Evolutionary conservation across 1,140 invertebrate genomes (phyloP).

Genomic region (Stegodyphus dumicola): DNA sequence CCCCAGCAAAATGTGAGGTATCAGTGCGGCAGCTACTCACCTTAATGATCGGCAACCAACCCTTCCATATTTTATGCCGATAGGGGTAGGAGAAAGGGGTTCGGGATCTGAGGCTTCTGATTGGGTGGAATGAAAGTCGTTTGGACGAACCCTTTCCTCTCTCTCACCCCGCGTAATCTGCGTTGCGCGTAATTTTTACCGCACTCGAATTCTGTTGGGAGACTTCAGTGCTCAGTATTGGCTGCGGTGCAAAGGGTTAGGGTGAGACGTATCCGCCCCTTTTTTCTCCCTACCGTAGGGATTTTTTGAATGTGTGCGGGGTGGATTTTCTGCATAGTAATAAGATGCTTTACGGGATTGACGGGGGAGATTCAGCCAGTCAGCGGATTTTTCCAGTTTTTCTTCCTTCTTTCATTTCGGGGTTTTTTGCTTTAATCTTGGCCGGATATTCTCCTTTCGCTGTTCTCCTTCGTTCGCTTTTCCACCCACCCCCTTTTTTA

Average conservation of each 20-base stretch:
- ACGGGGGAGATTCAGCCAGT: slow-evolving; percentile 43
- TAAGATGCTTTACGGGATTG: slow-evolving; percentile 59
- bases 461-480: slow-evolving; percentile 7
- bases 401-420: slow-evolving; percentile 1
- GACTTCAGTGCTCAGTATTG: slow-evolving; percentile 47
- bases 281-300: slow-evolving; percentile 33
- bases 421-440: slow-evolving; percentile 43
- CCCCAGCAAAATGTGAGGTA: slow-evolving; percentile 19
- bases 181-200: slow-evolving; percentile 59
- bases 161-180: slow-evolving; percentile 48
- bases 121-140: slow-evolving; percentile 55
- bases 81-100: slow-evolving; percentile 6
- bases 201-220: slow-evolving; percentile 45
- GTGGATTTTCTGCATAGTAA: slow-evolving; percentile 60
- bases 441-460: slow-evolving; percentile 40
- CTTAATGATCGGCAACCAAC: slow-evolving; percentile 45
- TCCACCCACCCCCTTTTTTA: slow-evolving; percentile 21
- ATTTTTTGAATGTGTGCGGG: slow-evolving; percentile 50
- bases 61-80: slow-evolving; percentile 58
- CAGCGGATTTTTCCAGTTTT: slow-evolving; percentile 42
- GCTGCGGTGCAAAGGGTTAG: slow-evolving; percentile 52
- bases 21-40: neutral
- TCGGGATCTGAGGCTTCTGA: slow-evolving; percentile 38
- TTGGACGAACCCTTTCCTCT: slow-evolving; percentile 54
- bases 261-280: slow-evolving; percentile 20